These are phyloP conservation scores for Benitochromis conjunctus DNA, from an alignment of 2,113 vertebrate species.

Conservation along the genomic window DNA sequence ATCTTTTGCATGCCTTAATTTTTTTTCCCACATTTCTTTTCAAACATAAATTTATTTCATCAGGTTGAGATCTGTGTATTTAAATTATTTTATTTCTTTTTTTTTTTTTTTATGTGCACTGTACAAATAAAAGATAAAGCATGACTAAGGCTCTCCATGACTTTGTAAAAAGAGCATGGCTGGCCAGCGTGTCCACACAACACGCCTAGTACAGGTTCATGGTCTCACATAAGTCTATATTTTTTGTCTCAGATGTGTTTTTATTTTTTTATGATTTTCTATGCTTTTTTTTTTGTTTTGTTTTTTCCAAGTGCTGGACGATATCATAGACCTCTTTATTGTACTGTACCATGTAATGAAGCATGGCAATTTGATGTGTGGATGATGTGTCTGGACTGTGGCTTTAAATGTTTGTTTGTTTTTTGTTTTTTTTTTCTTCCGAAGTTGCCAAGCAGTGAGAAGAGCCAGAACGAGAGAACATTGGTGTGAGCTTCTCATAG, in stretches of 20 bases:
- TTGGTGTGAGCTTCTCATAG: neutral
- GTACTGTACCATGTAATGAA: slow-evolving; percentile 38
- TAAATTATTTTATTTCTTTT: slow-evolving; percentile 9
- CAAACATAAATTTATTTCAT: slow-evolving; percentile 38
- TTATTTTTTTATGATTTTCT: neutral
- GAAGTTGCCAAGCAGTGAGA: neutral
- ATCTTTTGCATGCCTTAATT: slow-evolving; percentile 71
- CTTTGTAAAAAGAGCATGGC: neutral
- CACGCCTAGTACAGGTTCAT: neutral
- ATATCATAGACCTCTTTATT: slow-evolving; percentile 25
- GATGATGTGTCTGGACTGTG: slow-evolving; percentile 27
- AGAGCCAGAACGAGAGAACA: slow-evolving; percentile 67
- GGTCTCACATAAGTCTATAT: slow-evolving; percentile 8
- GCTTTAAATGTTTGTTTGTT: neutral
- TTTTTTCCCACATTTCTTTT: slow-evolving; percentile 41
- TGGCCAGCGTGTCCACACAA: neutral
- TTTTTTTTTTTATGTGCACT: slow-evolving; percentile 57
- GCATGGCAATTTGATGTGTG: slow-evolving; percentile 8
- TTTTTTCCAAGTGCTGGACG: slow-evolving; percentile 27
- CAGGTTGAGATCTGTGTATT: slow-evolving; percentile 45
- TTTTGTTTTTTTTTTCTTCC: neutral
- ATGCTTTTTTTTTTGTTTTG: neutral
- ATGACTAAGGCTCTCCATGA: neutral
- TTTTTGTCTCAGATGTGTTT: slow-evolving; percentile 14
- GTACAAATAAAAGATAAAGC: slow-evolving; percentile 22